Conservation (phyloP, 1,140 invertebrate species). For the Atta cephalotes region DNA sequence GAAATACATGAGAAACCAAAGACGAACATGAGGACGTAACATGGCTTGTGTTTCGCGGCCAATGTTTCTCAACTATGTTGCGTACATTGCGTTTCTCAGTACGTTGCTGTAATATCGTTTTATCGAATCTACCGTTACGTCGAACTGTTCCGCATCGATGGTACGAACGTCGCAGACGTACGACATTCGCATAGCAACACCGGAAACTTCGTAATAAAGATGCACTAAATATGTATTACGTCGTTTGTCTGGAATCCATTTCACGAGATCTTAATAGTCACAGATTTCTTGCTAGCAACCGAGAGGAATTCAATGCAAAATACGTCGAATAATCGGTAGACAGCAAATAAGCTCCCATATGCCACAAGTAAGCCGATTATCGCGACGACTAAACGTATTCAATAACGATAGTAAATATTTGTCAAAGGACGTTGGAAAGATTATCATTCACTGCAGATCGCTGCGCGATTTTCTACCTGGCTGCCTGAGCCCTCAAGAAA, state of each 20-base stretch:
- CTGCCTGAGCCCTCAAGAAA: neutral
- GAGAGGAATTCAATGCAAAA: slow-evolving; percentile 28
- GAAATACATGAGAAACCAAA: slow-evolving; percentile 10
- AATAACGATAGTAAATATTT: slow-evolving; percentile 46
- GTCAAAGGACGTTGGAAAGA: slow-evolving; percentile 16
- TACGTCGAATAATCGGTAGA: neutral
- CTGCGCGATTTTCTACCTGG: neutral
- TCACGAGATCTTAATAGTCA: neutral
- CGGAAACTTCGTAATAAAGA: slow-evolving; percentile 66
- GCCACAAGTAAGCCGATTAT: slow-evolving; percentile 34
- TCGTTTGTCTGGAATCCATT: neutral
- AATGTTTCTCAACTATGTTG: slow-evolving; percentile 32
- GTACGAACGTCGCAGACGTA: slow-evolving; percentile 51
- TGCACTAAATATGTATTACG: neutral
- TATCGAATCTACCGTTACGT: slow-evolving; percentile 79
- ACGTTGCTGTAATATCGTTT: slow-evolving; percentile 72
- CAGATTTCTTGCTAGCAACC: neutral
- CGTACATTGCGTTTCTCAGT: slow-evolving; percentile 30
- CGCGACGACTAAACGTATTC: slow-evolving; percentile 12
- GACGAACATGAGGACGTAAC: slow-evolving; percentile 1
- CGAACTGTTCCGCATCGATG: slow-evolving; percentile 78
- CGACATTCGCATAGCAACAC: slow-evolving; percentile 69
- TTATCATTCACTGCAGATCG: slow-evolving; percentile 24
- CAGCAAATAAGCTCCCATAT: slow-evolving; percentile 1
- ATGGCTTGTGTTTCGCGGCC: slow-evolving; percentile 25